A percentile compares a stretch with the other conserved stretches of the same genome.
Conservation (phyloP, 2,113 vertebrate genomes). For the Aptenodytes forsteri region DNA sequence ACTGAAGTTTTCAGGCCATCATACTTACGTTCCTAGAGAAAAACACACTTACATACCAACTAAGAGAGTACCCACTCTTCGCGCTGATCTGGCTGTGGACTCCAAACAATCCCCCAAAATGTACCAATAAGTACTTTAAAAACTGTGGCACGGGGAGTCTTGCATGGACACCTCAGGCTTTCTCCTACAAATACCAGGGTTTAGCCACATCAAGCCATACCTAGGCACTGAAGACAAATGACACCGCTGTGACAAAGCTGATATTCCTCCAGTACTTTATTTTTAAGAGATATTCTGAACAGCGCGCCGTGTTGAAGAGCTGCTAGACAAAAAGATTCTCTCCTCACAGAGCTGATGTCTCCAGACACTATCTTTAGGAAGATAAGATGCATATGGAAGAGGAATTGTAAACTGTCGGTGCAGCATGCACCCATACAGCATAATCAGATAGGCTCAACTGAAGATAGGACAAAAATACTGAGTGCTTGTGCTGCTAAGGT, state of each 20-base stretch:
- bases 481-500: neutral
- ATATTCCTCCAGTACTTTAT: neutral
- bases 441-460: neutral
- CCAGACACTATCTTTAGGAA: conserved; percentile 4
- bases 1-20: neutral
- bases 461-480: neutral
- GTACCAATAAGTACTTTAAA: neutral
- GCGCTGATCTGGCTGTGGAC: neutral
- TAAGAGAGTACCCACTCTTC: neutral
- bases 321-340: conserved; percentile 32
- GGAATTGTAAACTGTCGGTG: neutral
- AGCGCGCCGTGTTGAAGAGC: neutral
- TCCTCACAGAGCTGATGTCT: neutral
- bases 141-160: neutral
- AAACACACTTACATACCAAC: fast-evolving
- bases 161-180: neutral
- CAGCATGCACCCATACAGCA: neutral
- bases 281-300: neutral
- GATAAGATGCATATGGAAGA: conserved; percentile 13
- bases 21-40: neutral
- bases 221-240: neutral
- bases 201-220: neutral
- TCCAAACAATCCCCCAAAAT: neutral
- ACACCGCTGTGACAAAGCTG: fast-evolving
- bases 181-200: neutral